Percentiles rank a stretch among this genome's conserved stretches.
Evolutionary conservation across 2,113 vertebrate genomes (phyloP).

Genomic region (Brevimyrus niger): DNA sequence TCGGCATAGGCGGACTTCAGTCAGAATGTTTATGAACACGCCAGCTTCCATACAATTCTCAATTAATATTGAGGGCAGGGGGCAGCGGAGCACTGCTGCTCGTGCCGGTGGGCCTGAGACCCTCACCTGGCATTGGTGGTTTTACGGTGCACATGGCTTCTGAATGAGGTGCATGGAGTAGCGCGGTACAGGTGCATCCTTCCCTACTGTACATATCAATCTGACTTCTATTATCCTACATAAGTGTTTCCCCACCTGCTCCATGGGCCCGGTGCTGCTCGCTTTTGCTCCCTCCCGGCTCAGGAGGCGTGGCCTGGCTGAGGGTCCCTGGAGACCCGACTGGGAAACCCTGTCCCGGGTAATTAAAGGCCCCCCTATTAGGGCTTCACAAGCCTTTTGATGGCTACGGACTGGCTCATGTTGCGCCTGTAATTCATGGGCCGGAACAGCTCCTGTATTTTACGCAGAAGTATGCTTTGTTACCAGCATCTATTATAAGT

Average conservation of each 20-base stretch:
- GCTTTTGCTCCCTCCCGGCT: background rate
- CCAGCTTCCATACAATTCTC: background rate
- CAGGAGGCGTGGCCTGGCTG: background rate
- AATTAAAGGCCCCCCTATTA: background rate
- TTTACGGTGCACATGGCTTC: background rate
- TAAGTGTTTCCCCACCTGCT: background rate
- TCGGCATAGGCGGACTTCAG: background rate
- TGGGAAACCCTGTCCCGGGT: background rate
- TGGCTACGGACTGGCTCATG: background rate
- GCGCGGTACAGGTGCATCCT: background rate
- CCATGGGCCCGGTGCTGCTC: background rate
- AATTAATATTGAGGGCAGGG: background rate
- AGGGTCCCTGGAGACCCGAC: background rate
- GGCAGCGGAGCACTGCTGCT: background rate
- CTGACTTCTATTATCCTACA: background rate
- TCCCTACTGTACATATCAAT: background rate
- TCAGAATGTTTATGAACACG: background rate
- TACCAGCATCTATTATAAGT: background rate
- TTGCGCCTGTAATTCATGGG: background rate
- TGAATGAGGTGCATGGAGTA: background rate
- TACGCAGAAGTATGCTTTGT: background rate
- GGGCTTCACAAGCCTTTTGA: background rate
- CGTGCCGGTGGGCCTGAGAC: background rate
- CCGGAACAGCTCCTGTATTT: background rate
- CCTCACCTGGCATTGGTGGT: background rate